Evolutionary conservation across 2,797 vertebrate genomes (phyloP).

Genomic region (Arnoldichthys spilopterus): DNA sequence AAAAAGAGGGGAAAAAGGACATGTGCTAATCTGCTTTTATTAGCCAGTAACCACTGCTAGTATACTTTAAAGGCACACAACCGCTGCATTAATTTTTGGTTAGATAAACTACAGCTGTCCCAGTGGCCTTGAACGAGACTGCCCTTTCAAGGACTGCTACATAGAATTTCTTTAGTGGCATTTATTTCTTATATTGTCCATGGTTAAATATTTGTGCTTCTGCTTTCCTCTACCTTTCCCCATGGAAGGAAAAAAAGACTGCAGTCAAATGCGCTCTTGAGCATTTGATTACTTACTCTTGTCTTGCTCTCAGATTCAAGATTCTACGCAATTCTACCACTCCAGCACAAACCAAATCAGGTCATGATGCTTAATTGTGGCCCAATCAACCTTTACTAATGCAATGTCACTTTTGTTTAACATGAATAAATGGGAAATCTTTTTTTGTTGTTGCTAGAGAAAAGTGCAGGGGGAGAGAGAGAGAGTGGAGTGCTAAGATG

Average conservation of each 20-base stretch:
- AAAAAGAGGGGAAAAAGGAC: background rate
- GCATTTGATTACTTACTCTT: constrained; percentile 69
- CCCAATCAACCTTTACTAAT: constrained; percentile 83
- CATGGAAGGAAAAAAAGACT: background rate
- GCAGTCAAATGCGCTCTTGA: constrained; percentile 33
- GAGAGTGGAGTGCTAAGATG: constrained; percentile 67
- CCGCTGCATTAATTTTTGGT: constrained; percentile 5
- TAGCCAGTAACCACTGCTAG: constrained; percentile 1
- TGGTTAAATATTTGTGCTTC: constrained; percentile 26
- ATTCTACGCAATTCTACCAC: constrained; percentile 53
- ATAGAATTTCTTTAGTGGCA: background rate
- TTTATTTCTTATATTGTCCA: constrained; percentile 2
- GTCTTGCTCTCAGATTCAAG: constrained; percentile 46
- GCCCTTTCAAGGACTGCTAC: background rate
- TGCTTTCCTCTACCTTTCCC: background rate
- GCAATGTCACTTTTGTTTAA: constrained; percentile 83
- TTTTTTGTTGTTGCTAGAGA: constrained; percentile 62
- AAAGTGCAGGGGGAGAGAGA: constrained; percentile 63
- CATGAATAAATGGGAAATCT: constrained; percentile 81
- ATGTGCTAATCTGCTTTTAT: constrained; percentile 17
- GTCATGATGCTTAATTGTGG: constrained; percentile 84
- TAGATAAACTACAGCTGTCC: constrained; percentile 1
- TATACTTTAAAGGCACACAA: constrained; percentile 17
- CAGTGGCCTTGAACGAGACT: constrained; percentile 20
- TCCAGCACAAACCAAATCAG: constrained; percentile 75